phyloP scores from a whole-genome alignment of 2,888 invertebrate species.

The Orgyia antiqua region DNA sequence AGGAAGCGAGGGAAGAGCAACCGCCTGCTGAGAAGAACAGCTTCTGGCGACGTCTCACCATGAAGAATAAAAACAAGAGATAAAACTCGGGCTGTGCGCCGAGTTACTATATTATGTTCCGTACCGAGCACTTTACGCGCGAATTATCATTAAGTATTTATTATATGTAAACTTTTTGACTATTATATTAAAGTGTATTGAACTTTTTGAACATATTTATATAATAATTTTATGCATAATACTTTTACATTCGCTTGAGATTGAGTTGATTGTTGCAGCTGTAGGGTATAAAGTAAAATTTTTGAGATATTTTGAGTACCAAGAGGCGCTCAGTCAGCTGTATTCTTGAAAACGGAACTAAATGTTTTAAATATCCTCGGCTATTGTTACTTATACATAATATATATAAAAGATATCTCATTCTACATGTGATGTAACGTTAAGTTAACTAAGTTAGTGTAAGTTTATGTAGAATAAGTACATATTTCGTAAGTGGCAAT shows the following conservation, averaged over 20 bases:
- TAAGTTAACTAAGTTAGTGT: constrained; percentile 61
- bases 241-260: constrained; percentile 20
- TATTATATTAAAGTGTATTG: constrained; percentile 12
- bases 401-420: constrained; percentile 61
- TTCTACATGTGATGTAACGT: constrained; percentile 75
- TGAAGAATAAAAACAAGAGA: constrained; percentile 83
- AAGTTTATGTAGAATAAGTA: constrained; percentile 48
- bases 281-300: constrained; percentile 24
- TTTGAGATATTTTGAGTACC: constrained; percentile 1
- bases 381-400: constrained; percentile 58
- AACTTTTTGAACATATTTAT: constrained; percentile 26
- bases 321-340: constrained; percentile 7
- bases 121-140: constrained; percentile 26
- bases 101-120: constrained; percentile 38
- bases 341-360: constrained; percentile 40
- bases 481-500: constrained; percentile 48
- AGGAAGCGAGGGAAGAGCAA: constrained; percentile 63
- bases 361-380: constrained; percentile 41
- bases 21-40: constrained; percentile 78
- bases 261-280: background rate
- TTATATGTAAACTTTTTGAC: constrained; percentile 28
- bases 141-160: constrained; percentile 18
- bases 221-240: constrained; percentile 24
- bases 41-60: constrained; percentile 84
- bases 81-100: constrained; percentile 52